A percentile compares a stretch with the other conserved stretches of the same genome.
phyloP scores from a whole-genome alignment of 2,888 invertebrate species.

The Dynastes hyllus region DNA sequence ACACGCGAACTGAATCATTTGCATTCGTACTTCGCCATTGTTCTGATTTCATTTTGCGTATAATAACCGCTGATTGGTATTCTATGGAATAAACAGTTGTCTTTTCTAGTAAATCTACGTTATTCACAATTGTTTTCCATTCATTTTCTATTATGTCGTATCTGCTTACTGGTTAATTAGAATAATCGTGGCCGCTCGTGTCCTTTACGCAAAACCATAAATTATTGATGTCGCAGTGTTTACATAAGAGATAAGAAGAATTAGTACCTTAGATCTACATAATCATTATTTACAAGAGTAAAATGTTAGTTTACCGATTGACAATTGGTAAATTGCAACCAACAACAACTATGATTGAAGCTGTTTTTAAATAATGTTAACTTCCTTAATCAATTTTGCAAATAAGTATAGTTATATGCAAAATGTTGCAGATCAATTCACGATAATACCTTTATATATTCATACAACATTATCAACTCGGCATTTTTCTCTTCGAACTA shows the following conservation, averaged over 20 bases:
- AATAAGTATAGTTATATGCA: too few relatives aligned
- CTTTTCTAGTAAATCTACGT: conserved; percentile 37
- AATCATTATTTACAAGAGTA: conserved; percentile 19
- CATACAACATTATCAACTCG: too few relatives aligned
- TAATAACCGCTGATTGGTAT: conserved; percentile 49
- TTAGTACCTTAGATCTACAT: conserved; percentile 3
- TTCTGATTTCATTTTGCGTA: conserved; percentile 51
- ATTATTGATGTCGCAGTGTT: conserved; percentile 31
- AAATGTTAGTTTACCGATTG: not conserved
- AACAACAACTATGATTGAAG: too few relatives aligned
- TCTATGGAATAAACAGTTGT: conserved; percentile 10
- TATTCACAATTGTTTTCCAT: conserved; percentile 27
- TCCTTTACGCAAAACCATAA: conserved; percentile 29
- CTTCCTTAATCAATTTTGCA: not conserved
- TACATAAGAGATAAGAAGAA: conserved; percentile 2
- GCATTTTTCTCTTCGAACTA: too few relatives aligned
- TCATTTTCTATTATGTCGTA: conserved; percentile 30
- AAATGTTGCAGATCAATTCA: too few relatives aligned
- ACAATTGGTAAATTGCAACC: not conserved
- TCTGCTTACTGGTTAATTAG: conserved; percentile 26
- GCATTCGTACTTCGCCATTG: conserved; percentile 40
- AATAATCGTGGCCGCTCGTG: conserved; percentile 22
- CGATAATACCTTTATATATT: too few relatives aligned
- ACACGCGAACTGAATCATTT: not conserved
- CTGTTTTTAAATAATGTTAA: not conserved